Evolutionary conservation across 2,888 invertebrate species (phyloP).

Genomic region (Eugnorisma glareosa): DNA sequence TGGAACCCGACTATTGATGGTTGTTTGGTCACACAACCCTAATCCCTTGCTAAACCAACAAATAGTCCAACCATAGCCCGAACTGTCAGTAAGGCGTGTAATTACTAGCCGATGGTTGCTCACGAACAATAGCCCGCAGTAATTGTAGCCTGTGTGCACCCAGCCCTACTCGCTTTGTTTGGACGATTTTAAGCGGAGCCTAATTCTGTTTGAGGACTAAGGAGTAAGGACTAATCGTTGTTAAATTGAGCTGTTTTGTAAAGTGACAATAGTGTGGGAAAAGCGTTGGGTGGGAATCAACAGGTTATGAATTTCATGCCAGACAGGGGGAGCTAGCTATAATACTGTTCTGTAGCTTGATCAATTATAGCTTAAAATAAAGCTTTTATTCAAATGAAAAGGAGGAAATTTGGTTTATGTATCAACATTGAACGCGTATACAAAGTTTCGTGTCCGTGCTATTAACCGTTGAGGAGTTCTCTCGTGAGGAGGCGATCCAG

Average conservation of each 20-base stretch:
- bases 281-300: neutral
- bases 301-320: too few relatives aligned
- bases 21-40: slow-evolving; percentile 25
- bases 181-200: slow-evolving; percentile 32
- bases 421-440: too few relatives aligned
- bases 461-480: too few relatives aligned
- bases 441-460: too few relatives aligned
- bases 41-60: slow-evolving; percentile 46
- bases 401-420: too few relatives aligned
- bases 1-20: too few relatives aligned
- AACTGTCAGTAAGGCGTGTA: slow-evolving; percentile 74
- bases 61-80: slow-evolving; percentile 50
- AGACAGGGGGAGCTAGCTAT: too few relatives aligned
- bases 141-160: slow-evolving; percentile 71
- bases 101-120: slow-evolving; percentile 69
- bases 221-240: slow-evolving; percentile 30
- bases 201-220: slow-evolving; percentile 48
- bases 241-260: slow-evolving; percentile 32
- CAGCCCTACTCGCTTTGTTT: slow-evolving; percentile 69
- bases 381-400: too few relatives aligned
- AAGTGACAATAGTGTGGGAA: neutral
- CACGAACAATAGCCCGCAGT: slow-evolving; percentile 70
- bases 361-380: too few relatives aligned
- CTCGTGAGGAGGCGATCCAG: too few relatives aligned
- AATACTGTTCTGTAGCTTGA: too few relatives aligned